phyloP scores from a whole-genome alignment of 2,888 invertebrate genomes.

The Spilarctia lutea region DNA sequence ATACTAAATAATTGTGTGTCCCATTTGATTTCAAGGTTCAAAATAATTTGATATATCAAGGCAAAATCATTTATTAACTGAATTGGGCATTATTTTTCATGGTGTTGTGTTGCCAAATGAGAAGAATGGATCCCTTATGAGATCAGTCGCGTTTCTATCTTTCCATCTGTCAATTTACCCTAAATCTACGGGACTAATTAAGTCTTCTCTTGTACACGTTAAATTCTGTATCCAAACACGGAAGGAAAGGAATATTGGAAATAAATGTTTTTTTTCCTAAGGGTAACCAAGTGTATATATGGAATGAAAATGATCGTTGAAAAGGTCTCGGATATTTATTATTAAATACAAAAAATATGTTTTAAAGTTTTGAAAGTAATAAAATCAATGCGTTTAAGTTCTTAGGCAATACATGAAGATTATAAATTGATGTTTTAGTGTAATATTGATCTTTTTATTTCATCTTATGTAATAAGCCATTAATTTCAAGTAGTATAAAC shows the following conservation, averaged over 20 bases:
- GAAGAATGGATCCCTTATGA: neutral
- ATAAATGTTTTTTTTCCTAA: neutral
- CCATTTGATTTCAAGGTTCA: neutral
- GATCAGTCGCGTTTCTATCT: neutral
- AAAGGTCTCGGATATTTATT: neutral
- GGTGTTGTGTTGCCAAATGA: neutral
- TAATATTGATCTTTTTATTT: too few species aligned
- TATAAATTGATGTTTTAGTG: too few species aligned
- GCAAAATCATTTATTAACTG: neutral
- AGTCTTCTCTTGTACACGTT: neutral
- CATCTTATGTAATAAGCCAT: too few species aligned
- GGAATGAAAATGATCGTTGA: neutral
- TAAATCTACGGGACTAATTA: neutral
- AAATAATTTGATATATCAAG: neutral
- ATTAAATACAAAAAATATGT: too few species aligned
- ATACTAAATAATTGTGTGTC: too few species aligned
- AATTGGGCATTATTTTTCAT: neutral
- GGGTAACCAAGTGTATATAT: neutral
- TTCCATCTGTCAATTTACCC: neutral
- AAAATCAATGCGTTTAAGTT: too few species aligned
- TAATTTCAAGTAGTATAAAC: too few species aligned
- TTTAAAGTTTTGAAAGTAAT: too few species aligned
- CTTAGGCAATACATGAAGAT: too few species aligned
- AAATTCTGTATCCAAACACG: neutral
- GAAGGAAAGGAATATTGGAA: neutral